These are phyloP conservation scores for Coryphaenoides rupestris DNA, from an alignment of 2,113 vertebrate genomes.

Conservation along the genomic window DNA sequence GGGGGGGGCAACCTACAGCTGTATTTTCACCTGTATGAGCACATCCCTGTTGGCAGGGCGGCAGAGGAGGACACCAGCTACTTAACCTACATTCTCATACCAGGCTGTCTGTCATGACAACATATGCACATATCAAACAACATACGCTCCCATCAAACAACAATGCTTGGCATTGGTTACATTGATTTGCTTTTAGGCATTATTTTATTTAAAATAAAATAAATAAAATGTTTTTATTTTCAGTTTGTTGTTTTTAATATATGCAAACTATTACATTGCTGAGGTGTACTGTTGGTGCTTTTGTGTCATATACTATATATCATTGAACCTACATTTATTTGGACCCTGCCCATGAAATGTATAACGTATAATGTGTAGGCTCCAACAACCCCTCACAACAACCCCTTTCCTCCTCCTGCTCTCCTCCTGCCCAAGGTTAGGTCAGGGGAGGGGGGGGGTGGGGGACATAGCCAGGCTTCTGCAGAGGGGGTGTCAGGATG, in stretches of 20 bases:
- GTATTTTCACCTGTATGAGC: conserved; percentile 89
- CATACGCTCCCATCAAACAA: neutral
- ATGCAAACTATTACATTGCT: too few species aligned
- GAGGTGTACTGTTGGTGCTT: too few species aligned
- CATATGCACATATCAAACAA: neutral
- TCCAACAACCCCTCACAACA: conserved; percentile 28
- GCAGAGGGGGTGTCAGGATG: conserved; percentile 11
- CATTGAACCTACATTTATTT: too few species aligned
- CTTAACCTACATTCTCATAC: conserved; percentile 58
- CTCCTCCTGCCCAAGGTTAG: conserved; percentile 22
- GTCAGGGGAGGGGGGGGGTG: conserved; percentile 35
- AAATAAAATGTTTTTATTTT: too few species aligned
- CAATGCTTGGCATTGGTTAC: conserved; percentile 7
- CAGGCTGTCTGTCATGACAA: conserved; percentile 21
- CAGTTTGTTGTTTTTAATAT: too few species aligned
- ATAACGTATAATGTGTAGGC: too few species aligned
- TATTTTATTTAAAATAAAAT: too few species aligned
- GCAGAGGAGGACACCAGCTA: conserved; percentile 83
- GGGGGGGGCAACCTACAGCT: conserved; percentile 75
- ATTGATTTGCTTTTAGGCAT: conserved; percentile 13
- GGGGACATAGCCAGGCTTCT: conserved; percentile 29
- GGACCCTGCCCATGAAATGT: too few species aligned
- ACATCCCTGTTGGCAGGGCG: conserved; percentile 79
- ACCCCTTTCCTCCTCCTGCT: neutral
- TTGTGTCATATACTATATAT: too few species aligned